Conservation (phyloP, 2,113 vertebrate genomes). For the Nannospalax galili region DNA sequence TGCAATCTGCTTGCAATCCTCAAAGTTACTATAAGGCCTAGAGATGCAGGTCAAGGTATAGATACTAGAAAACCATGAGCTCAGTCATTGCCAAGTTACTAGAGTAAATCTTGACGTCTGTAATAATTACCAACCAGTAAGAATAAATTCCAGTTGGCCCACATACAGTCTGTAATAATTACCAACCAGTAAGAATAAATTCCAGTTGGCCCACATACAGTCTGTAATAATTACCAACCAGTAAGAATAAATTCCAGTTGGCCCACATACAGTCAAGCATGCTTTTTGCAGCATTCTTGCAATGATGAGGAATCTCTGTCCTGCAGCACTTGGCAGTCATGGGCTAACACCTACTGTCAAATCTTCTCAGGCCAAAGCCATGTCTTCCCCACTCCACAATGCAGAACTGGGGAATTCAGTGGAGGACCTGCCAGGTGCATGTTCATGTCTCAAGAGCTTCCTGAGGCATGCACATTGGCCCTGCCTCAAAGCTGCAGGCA, state of each 20-base stretch:
- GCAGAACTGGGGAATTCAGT: not conserved
- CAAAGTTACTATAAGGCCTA: not conserved
- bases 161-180: not conserved
- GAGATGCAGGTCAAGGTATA: not conserved
- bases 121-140: not conserved
- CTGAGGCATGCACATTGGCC: not conserved
- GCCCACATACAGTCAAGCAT: not conserved
- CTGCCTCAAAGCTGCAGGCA: slow-evolving; percentile 21
- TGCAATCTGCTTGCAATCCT: not conserved
- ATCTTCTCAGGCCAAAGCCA: slow-evolving; percentile 40
- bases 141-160: slow-evolving; percentile 45
- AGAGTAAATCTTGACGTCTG: not conserved
- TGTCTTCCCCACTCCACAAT: not conserved
- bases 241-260: slow-evolving; percentile 35
- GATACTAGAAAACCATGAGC: not conserved
- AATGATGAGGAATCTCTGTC: slow-evolving; percentile 32
- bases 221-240: not conserved
- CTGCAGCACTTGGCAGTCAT: slow-evolving; percentile 52
- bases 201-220: not conserved
- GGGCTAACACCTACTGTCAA: slow-evolving; percentile 58
- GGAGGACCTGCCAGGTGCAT: slow-evolving; percentile 42
- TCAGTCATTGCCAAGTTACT: not conserved
- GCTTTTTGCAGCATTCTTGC: slow-evolving; percentile 40
- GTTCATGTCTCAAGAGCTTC: not conserved
- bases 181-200: slow-evolving; percentile 12